A percentile compares a stretch with the other conserved stretches of the same genome.
phyloP scores from a whole-genome alignment of 2,113 vertebrate species.

The Phoenicopterus ruber region DNA sequence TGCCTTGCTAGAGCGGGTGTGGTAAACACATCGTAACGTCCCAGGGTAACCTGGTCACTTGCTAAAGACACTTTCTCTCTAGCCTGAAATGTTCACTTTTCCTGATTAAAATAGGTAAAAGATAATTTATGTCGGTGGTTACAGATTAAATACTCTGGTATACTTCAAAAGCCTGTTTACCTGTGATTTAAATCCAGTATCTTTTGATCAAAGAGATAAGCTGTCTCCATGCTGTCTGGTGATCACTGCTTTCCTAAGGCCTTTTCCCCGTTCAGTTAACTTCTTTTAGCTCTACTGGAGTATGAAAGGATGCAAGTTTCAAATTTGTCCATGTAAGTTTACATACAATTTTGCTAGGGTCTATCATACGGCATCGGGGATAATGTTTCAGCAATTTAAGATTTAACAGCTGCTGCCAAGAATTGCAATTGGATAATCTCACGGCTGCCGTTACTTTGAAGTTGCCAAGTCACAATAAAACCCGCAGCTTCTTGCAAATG shows the following conservation, averaged over 20 bases:
- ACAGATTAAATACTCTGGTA: slow-evolving; percentile 16
- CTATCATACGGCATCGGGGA: neutral
- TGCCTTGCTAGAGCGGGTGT: neutral
- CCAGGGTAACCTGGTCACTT: neutral
- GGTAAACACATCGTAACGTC: neutral
- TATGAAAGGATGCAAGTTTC: neutral
- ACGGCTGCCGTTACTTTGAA: neutral
- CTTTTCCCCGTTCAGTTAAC: neutral
- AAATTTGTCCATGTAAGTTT: neutral
- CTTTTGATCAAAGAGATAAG: slow-evolving; percentile 66
- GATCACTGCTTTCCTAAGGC: neutral
- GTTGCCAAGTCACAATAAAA: slow-evolving; percentile 19
- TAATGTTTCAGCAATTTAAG: slow-evolving; percentile 44
- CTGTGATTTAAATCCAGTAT: slow-evolving; percentile 66
- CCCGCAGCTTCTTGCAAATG: neutral
- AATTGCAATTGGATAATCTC: slow-evolving; percentile 6
- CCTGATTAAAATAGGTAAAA: neutral
- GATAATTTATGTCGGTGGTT: slow-evolving; percentile 23
- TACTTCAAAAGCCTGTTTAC: slow-evolving; percentile 57
- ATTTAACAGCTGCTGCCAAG: slow-evolving; percentile 40
- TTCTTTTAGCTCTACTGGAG: neutral
- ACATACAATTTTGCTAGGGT: neutral
- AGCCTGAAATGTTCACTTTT: neutral
- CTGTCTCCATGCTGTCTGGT: slow-evolving; percentile 69
- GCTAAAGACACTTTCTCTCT: neutral